Percentiles rank a stretch among this genome's conserved stretches.
Conservation (phyloP, 2,888 invertebrate genomes). For the Papilio demoleus region DNA sequence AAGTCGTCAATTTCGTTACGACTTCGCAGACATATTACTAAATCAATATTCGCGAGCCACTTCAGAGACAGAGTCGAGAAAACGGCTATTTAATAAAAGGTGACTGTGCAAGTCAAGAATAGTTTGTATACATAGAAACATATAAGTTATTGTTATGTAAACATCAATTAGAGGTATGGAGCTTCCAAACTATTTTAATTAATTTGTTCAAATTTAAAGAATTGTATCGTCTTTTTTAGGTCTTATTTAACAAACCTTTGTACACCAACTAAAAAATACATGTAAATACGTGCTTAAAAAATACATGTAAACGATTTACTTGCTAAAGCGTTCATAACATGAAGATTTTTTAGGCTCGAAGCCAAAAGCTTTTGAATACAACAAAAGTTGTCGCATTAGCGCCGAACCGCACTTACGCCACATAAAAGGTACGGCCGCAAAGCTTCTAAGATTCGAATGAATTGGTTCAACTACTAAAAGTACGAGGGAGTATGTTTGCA, state of each 20-base stretch:
- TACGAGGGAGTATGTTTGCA: too few relatives aligned
- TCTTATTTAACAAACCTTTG: too few relatives aligned
- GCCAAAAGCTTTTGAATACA: background rate
- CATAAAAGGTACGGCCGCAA: too few relatives aligned
- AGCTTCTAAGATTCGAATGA: too few relatives aligned
- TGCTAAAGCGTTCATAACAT: constrained; percentile 6
- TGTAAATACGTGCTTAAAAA: too few relatives aligned
- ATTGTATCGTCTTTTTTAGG: too few relatives aligned
- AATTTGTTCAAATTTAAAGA: too few relatives aligned
- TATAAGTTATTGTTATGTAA: too few relatives aligned
- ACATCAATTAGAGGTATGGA: too few relatives aligned
- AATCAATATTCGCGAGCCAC: constrained; percentile 35
- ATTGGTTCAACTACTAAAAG: too few relatives aligned
- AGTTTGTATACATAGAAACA: background rate
- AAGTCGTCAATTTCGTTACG: constrained; percentile 20
- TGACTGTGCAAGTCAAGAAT: constrained; percentile 20
- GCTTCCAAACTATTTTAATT: too few relatives aligned
- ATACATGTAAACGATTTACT: background rate
- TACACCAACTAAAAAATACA: too few relatives aligned
- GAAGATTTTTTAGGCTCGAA: constrained; percentile 2
- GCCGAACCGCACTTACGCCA: background rate
- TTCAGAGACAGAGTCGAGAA: constrained; percentile 14
- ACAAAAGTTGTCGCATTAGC: constrained; percentile 8
- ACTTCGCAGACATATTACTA: constrained; percentile 26
- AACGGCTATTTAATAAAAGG: constrained; percentile 23